Base-by-base conservation (phyloP, 2,888 invertebrate species). In the Quadroppia sp. region DNA sequence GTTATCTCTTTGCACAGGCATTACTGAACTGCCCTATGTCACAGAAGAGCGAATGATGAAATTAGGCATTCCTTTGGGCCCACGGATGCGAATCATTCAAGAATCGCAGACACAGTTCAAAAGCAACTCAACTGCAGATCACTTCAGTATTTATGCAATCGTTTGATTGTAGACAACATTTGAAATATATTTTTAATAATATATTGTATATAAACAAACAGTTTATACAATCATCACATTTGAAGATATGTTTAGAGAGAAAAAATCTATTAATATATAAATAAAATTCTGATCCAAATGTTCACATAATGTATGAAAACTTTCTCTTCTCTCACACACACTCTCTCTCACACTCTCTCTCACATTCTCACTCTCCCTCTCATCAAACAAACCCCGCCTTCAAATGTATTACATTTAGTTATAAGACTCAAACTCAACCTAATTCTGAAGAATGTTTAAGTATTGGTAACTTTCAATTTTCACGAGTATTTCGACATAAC, bases 11-110 rank as follows among this genome's bases (percentile, higher is more conserved):
- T 13, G 6, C 6, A 40, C 93, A 9, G 61, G 61, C 36, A 91
- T 94, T 84, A 90, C 93, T 42, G 94, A 94, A 82, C 84, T 94
- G 75, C 94, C 94, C 0, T 94, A 93, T 84, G 86, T 94, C 78
- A 92, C 90, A 0, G 94, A 94, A 81, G 93, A 94, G 79, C 86
- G 91, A 74, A 85, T 94, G 6, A 88, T 92, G 78, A 92, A 91
- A 75, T 87, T 94, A 81, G 93, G 94, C 0, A 89, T 94, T n/a
- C 94, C 94, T 0, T 85, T 94, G 79, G 94, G 94, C 13, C 94
- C 94, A 1, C 83, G 94, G 77, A 86, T 93, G 80, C 86, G 94
- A 80, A 94, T 94, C 79, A 85, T 94, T 76, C 92, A 92, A 83
- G 94, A 94, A 82, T 91, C 92, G 36, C 73, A 73, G 15, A 36